Percentiles rank a stretch among this genome's conserved stretches.
Conservation (phyloP, 1,140 invertebrate genomes). For the Penaeus vannamei region DNA sequence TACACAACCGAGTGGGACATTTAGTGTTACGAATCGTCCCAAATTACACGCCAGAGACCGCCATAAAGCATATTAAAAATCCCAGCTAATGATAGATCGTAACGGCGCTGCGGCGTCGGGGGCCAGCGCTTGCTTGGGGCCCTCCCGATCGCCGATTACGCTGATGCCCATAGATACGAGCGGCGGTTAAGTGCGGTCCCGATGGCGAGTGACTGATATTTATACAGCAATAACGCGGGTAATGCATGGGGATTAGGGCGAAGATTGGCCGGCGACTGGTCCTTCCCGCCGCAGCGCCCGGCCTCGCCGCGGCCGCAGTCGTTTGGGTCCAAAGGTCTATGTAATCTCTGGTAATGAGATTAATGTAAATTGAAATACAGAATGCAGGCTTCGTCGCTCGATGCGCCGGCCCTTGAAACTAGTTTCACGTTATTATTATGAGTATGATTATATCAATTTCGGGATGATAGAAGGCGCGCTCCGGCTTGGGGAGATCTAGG, state of each 20-base stretch:
- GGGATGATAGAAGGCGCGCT: too few species aligned
- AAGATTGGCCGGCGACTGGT: constrained; percentile 17
- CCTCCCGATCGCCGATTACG: constrained; percentile 48
- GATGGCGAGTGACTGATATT: constrained; percentile 36
- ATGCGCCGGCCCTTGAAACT: background rate
- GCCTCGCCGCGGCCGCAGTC: too few species aligned
- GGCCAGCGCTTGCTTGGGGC: constrained; percentile 13
- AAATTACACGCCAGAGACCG: constrained; percentile 37
- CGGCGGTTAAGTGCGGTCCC: constrained; percentile 33
- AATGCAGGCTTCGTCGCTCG: background rate
- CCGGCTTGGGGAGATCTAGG: too few species aligned
- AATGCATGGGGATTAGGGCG: constrained; percentile 41
- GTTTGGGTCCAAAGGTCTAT: background rate
- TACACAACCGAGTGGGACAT: constrained; percentile 36
- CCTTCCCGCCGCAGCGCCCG: background rate
- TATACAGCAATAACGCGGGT: constrained; percentile 46
- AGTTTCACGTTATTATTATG: too few species aligned
- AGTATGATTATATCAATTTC: too few species aligned
- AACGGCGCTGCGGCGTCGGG: too few species aligned
- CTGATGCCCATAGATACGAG: constrained; percentile 42
- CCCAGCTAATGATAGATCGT: constrained; percentile 50
- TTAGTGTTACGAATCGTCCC: constrained; percentile 51
- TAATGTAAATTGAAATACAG: constrained; percentile 48
- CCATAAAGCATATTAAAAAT: constrained; percentile 32
- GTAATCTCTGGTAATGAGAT: constrained; percentile 42